Base-by-base conservation (phyloP, 1,140 invertebrate genomes). In the Philotrypesis tridentata region DNA sequence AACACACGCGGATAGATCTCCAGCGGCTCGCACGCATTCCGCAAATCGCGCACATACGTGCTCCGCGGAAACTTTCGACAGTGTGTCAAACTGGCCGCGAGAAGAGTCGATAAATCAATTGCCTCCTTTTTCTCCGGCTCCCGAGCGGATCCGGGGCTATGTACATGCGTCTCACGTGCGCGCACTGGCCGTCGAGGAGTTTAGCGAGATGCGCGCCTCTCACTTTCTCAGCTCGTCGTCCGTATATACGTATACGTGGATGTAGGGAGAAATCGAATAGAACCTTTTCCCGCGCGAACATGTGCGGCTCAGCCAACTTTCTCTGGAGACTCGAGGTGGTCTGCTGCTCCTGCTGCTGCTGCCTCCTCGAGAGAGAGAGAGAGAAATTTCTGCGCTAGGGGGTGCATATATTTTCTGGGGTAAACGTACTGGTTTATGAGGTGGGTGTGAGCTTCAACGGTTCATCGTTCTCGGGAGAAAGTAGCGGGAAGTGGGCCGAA, bases 51-150 rank as follows among this genome's bases (percentile, higher is more conserved):
- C 23, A 21, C 33, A 37, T 9, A 37, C 23, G 27, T 29, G 14
- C 23, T 25, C n/a, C n/a, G n/a, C 17, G 11, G 23, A 6, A 65
- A 65, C 25, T 65, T 65, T 65, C 25, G 61, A 25, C 25, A 65
- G 61, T 65, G 61, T 27, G 61, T 65, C 61, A 65, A 29, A 29
- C 61, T 17, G 61, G 27, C 21, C 48, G 17, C 48, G 21, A 55
- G 48, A n/a, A 55, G 48, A 65, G 27, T 29, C 27, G 61, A 65
- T 65, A 65, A 65, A 65, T 65, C 61, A 65, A 65, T 65, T 65
- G 25, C 61, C 61, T 65, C 9, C 61, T 65, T 65, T 65, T 65
- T 27, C 61, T 65, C 61, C 17, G 3, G 4, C 61, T 63, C 61
- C n/a, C n/a, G n/a, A n/a, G n/a, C n/a, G 9, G 61, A 55, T 43